Evolutionary conservation across 2,888 invertebrate species (phyloP).

Genomic region (Idaea straminata): DNA sequence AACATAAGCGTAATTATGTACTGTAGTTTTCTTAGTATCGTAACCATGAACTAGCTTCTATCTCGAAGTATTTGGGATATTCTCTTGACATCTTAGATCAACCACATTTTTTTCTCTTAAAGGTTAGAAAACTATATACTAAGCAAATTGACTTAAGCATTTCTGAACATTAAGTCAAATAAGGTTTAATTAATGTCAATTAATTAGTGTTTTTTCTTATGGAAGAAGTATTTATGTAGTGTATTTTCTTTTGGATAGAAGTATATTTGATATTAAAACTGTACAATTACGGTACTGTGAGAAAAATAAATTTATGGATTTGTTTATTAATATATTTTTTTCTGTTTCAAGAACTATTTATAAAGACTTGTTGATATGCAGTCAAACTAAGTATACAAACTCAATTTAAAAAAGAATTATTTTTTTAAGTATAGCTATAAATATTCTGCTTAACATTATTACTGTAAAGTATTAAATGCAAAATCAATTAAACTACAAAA

Average conservation of each 20-base stretch:
- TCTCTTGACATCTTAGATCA: not conserved
- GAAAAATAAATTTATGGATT: not conserved
- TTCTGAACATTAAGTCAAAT: not conserved
- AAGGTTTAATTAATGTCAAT: not conserved
- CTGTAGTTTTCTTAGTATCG: not conserved
- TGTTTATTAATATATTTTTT: not conserved
- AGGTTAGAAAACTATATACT: not conserved
- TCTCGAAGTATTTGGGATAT: not conserved
- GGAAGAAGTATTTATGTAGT: not conserved
- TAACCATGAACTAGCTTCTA: not conserved
- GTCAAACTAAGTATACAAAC: too few relatives aligned
- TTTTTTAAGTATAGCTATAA: too few relatives aligned
- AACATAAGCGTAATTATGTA: not conserved
- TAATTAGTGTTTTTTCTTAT: not conserved
- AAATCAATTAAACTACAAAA: too few relatives aligned
- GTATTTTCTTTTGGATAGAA: not conserved
- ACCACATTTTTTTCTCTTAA: not conserved
- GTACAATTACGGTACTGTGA: not conserved
- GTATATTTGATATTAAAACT: not conserved
- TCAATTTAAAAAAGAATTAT: too few relatives aligned
- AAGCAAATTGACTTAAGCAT: not conserved
- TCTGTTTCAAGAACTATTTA: not conserved
- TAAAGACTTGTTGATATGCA: too few relatives aligned
- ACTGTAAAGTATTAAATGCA: too few relatives aligned
- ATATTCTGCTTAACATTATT: too few relatives aligned